Evolutionary conservation across 2,888 invertebrate species (phyloP), one percentile per base, ranked within the genome.

Genomic region (Lysandra bellargus): DNA sequence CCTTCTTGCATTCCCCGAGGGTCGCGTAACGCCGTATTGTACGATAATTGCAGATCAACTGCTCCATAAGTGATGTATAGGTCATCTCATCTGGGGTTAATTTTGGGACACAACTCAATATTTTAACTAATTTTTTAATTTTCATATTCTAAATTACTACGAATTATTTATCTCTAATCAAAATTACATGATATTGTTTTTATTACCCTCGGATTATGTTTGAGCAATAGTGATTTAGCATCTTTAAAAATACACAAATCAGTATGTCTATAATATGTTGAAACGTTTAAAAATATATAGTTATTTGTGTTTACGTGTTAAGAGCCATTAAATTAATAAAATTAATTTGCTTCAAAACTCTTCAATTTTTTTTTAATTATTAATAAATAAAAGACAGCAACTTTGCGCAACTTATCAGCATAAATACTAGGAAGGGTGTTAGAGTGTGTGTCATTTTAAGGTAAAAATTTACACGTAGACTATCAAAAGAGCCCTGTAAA

Each of bases 1-100:
- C 84, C 78, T 79, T 82, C 81, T 80, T 78, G 80, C 78, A 78
- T 78, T 79, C 37, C 49, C 12, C n/a, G 69, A 37, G 69, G 69
- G 69, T 37, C 64, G 64, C 33, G 30, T 9, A 37, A 69, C 30
- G 17, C 30, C 4, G 33, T 33, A 33, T 33, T 69, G 69, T 57
- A 2, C 12, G 76, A 23, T 49, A 40, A 53, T 76, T 76, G 76
- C 4, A 6, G 69, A 37, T 37, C 33, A 69, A 69, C 53, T 72
- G 78, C 49, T 64, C 64, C 17, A 57, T 57, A 57, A 57, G 17
- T 57, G 57, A 57, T 17, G 57, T 57, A 17, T 57, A 23, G 23
- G 23, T 23, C 17, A 57, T 57, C 57, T 17, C 14, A 57, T 57
- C 4, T 57, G 57, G 17, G 57, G 57, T 57, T 17, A 57, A 57